These are phyloP conservation scores for Holotrichia oblita DNA, from an alignment of 1,140 invertebrate genomes.

Conservation along the genomic window DNA sequence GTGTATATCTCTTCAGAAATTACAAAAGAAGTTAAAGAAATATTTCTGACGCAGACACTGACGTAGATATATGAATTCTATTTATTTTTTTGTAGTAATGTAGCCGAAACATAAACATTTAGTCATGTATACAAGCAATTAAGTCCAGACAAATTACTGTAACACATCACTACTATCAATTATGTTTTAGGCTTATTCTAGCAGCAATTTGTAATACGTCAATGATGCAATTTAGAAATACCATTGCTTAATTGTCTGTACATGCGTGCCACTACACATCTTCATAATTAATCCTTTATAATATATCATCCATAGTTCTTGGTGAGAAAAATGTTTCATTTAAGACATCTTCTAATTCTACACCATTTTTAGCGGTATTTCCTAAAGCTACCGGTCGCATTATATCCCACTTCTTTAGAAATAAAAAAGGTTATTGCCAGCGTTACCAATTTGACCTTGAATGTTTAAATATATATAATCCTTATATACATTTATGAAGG, in stretches of 20 bases:
- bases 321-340: background rate
- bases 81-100: background rate
- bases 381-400: background rate
- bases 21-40: too few species aligned
- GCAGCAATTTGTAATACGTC: background rate
- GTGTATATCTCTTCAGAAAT: too few species aligned
- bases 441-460: slow-evolving; percentile 23
- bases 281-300: slow-evolving; percentile 13
- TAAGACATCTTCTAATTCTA: too few species aligned
- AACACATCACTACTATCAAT: slow-evolving; percentile 26
- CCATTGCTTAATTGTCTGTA: background rate
- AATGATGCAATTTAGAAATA: slow-evolving; percentile 2
- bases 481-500: slow-evolving; percentile 5
- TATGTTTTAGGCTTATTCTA: background rate
- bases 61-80: too few species aligned
- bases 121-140: background rate
- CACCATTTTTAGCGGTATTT: background rate
- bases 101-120: background rate
- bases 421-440: slow-evolving; percentile 41
- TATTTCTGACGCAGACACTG: too few species aligned
- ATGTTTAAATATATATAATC: slow-evolving; percentile 33
- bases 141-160: background rate
- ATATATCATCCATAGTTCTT: background rate
- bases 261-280: background rate
- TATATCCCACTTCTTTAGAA: background rate